Base-by-base conservation (phyloP, 2,888 invertebrate genomes). In the Leucophora obtusa region DNA sequence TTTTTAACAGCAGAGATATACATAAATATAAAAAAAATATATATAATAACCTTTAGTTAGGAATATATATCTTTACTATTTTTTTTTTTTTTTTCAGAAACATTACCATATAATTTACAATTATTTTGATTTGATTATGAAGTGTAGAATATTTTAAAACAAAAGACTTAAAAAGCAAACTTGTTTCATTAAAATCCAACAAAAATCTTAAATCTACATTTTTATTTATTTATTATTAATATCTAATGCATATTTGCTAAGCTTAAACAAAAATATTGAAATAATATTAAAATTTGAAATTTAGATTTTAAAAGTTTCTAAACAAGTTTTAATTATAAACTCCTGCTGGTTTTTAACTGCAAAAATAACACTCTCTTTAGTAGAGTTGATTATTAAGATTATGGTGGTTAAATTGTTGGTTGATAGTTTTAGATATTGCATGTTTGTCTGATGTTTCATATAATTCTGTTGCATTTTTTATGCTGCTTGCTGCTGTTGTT, bases 281-380 rank as follows among this genome's bases (percentile, higher is more conserved):
- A 43, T 54, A 7, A 11, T 51, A 53, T 35, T 53, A 14, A 24
- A 15, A 5, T 56, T 43, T 24, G 2, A 24, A 24, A 24, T 2
- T 24, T 24, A 35, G 18, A 66, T 54, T 24, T 56, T 15, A 24
- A 24, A 24, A 24, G 2, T 14, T 43, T 38, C 21, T 17, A 66
- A 71, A 79, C 74, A 54, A 71, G 75, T 71, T 72, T 66, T 72
- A 76, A 76, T 72, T 72, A 65, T 59, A 33, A 72, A 54, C 80
- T 76, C 80, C 80, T 69, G 80, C 72, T 75, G 80, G 68, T 56
- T 53, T 24, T 33, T 50, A 71, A 75, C 68, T 24, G 65, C 43
- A 70, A 68, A 66, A 71, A 28, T 71, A 58, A 66, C 77, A 71
- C 71, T 66, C 15, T 66, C 15, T 50, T 47, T 35, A 43, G 4